A percentile compares a stretch with the other conserved stretches of the same genome.
phyloP scores from a whole-genome alignment of 2,113 vertebrate genomes.

The Zapornia atra region DNA sequence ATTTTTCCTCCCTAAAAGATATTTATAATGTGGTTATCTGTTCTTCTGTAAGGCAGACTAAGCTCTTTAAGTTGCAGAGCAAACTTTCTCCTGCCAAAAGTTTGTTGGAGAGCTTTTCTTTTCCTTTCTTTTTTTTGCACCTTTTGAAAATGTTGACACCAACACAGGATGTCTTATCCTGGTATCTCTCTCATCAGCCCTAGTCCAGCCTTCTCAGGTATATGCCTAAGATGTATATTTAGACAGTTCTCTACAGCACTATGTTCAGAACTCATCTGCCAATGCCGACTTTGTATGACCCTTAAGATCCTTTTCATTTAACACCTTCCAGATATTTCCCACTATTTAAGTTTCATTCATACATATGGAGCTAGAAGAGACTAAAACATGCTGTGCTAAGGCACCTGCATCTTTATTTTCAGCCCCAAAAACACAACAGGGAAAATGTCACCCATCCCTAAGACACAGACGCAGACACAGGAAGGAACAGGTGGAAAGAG shows the following conservation, averaged over 20 bases:
- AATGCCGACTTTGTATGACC: neutral
- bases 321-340: neutral
- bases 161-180: neutral
- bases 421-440: neutral
- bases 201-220: neutral
- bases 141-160: neutral
- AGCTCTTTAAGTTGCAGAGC: neutral
- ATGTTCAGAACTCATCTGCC: neutral
- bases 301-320: neutral
- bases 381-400: neutral
- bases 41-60: neutral
- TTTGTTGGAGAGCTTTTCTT: neutral
- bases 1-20: neutral
- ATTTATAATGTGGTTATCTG: conserved; percentile 26
- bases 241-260: neutral
- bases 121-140: neutral
- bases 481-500: neutral
- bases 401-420: neutral
- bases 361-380: neutral
- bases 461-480: accelerated
- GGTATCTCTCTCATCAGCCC: neutral
- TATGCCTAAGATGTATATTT: neutral
- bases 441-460: neutral
- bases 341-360: neutral
- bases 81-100: neutral